These are phyloP conservation scores for Euspilapteryx auroguttella DNA, from an alignment of 2,888 invertebrate genomes.

Conservation along the genomic window DNA sequence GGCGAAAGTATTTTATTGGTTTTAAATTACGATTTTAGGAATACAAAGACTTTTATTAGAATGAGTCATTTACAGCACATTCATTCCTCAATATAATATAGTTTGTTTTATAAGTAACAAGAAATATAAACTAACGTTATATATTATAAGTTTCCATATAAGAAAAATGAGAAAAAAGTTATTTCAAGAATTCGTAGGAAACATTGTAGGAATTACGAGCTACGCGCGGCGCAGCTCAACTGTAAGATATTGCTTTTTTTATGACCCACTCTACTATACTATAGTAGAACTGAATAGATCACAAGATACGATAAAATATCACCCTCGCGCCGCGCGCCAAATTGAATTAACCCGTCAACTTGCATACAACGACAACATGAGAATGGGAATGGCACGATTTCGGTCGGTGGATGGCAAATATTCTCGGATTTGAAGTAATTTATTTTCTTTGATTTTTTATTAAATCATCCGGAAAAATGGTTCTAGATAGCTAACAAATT, in stretches of 20 bases:
- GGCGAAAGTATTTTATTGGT: no score
- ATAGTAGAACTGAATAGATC: conserved; percentile 57
- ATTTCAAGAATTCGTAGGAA: conserved; percentile 41
- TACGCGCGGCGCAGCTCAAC: conserved; percentile 49
- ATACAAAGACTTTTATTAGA: no score
- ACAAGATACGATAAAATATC: conserved; percentile 60
- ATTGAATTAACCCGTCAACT: conserved; percentile 61
- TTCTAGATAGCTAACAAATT: no score
- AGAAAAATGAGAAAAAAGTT: no score
- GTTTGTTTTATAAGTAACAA: no score
- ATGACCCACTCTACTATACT: conserved; percentile 57
- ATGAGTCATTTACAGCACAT: no score
- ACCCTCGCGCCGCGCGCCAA: conserved; percentile 41
- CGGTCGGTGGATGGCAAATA: conserved; percentile 34
- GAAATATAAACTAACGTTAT: no score
- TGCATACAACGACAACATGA: conserved; percentile 53
- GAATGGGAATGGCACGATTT: conserved; percentile 50
- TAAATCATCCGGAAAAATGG: no score
- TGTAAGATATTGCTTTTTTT: conserved; percentile 61
- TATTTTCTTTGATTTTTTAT: conserved; percentile 1
- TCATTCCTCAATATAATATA: no score
- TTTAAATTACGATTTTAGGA: no score
- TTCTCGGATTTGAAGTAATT: neutral
- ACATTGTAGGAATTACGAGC: conserved; percentile 59
- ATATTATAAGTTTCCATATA: no score